Evolutionary conservation across 2,113 vertebrate species (phyloP), one percentile per base, ranked within the genome.

Genomic region (Dryoscopus gambensis): DNA sequence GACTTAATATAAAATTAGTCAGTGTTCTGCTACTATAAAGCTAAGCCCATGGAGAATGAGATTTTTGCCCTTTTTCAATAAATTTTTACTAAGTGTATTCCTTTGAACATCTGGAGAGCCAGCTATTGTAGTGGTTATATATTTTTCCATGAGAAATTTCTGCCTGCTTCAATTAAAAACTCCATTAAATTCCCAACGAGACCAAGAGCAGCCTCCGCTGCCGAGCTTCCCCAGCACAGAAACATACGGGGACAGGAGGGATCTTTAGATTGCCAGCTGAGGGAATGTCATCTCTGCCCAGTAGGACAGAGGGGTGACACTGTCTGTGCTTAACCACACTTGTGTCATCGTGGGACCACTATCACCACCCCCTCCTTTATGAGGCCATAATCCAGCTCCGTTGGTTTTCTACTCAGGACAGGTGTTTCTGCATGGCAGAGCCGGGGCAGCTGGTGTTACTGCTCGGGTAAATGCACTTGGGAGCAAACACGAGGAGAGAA

Each of bases 401-500:
- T 28, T 21, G 16, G n/a, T 55, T 82, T 78, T 93, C 33, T 2
- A 0, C n/a, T 57, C 21, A 13, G 55, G 68, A 37, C 56, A 40
- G n/a, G 12, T 19, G n/a, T 5, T 82, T 23, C 37, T 67, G 23
- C 1, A 0, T 3, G 40, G 39, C 52, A 70, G 71, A 70, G 27
- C 33, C 1, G 0, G 39, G 28, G 30, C 2, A 5, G 39, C 35
- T 30, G 55, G 12, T 15, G 25, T 13, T n/a, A 8, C 10, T 7
- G 4, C 39, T 30, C 0, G 0, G 15, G 49, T 28, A 42, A 76
- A 52, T 1, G 8, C 0, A 1, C 21, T 10, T 44, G 17, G 39
- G 23, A 83, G 6, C 7, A 5, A 67, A n/a, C 18, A 13, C 0
- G 1, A 74, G 44, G 37, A 37, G 30, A 64, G 13, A 14, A 15